These are phyloP conservation scores for Ctenoplectra terminalis DNA, from an alignment of 1,140 invertebrate genomes.

Conservation along the genomic window DNA sequence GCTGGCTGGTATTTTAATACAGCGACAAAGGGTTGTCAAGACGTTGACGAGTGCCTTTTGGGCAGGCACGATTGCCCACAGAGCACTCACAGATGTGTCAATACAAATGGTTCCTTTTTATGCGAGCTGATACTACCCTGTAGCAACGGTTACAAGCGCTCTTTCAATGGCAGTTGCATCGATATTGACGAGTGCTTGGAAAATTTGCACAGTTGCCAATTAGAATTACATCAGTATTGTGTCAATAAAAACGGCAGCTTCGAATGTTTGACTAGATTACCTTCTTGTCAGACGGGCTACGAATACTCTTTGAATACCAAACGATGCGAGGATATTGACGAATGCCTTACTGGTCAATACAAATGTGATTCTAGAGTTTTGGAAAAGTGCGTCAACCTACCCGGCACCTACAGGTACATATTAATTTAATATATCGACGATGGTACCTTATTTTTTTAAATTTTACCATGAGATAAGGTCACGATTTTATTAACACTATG, in stretches of 20 bases:
- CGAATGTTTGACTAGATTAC: conserved; percentile 78
- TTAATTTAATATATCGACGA: neutral
- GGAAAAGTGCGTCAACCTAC: conserved; percentile 84
- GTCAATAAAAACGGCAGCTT: conserved; percentile 83
- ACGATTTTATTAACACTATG: too few relatives aligned
- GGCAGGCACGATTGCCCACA: conserved; percentile 75
- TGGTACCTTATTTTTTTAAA: too few relatives aligned
- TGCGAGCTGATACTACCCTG: conserved; percentile 71
- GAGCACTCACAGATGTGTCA: conserved; percentile 68
- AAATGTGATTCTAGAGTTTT: conserved; percentile 79
- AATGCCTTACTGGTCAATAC: conserved; percentile 82
- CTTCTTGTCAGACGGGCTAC: conserved; percentile 76
- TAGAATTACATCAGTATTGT: conserved; percentile 80
- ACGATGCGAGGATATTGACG: conserved; percentile 86
- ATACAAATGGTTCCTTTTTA: conserved; percentile 74
- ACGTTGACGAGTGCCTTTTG: conserved; percentile 92
- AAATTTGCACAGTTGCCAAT: conserved; percentile 71
- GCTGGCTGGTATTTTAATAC: conserved; percentile 79
- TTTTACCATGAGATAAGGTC: too few relatives aligned
- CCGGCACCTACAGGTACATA: conserved; percentile 85
- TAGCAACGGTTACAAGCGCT: conserved; percentile 65
- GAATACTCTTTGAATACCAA: conserved; percentile 72
- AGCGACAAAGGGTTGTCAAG: conserved; percentile 88
- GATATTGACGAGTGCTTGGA: conserved; percentile 84
- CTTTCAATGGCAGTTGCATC: conserved; percentile 79